Percentiles rank a stretch among this genome's conserved stretches.
Evolutionary conservation across 2,797 vertebrate species (phyloP).

Genomic region (Myotis myotis): DNA sequence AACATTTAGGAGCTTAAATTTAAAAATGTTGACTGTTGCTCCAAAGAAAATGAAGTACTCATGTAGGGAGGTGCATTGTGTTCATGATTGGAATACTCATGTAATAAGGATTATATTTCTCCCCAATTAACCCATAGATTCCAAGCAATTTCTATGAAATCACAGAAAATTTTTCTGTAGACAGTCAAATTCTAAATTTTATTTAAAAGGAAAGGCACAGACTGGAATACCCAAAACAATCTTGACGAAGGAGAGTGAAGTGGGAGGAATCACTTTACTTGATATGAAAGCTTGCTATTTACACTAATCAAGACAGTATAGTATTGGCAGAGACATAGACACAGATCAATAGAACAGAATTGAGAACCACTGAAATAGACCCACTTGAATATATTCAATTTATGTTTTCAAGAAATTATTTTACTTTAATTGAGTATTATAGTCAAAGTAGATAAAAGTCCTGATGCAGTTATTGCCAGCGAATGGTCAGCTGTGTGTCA

Average conservation of each 20-base stretch:
- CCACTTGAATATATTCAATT: background rate
- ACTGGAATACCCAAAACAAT: background rate
- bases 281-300: background rate
- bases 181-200: background rate
- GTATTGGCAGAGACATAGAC: background rate
- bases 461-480: background rate
- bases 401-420: background rate
- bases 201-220: background rate
- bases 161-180: background rate
- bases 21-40: background rate
- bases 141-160: background rate
- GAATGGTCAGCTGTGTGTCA: background rate
- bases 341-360: background rate
- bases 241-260: background rate
- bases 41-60: background rate
- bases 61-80: background rate
- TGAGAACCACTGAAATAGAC: background rate
- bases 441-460: background rate
- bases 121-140: background rate
- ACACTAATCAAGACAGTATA: background rate
- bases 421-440: background rate
- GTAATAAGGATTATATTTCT: background rate
- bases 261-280: background rate
- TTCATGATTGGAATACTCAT: background rate
- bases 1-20: background rate